Percentiles rank a stretch among this genome's conserved stretches.
These are phyloP conservation scores for Enteromius anoplus DNA, from an alignment of 2,797 vertebrate genomes.

Conservation along the genomic window DNA sequence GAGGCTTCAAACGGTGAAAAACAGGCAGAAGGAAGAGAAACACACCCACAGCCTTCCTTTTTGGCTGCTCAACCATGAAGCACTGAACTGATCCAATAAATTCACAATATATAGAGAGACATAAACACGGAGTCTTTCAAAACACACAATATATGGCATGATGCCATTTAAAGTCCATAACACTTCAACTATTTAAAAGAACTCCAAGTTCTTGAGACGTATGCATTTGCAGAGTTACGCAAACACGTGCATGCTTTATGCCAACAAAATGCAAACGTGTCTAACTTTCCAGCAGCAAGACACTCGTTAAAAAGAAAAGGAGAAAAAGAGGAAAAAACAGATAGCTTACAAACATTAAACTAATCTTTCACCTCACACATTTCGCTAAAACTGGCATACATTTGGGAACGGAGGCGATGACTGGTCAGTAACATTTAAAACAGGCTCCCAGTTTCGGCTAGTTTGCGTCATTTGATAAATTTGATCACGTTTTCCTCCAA, in stretches of 20 bases:
- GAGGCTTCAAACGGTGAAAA: not conserved
- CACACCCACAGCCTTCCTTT: not conserved
- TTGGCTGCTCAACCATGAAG: not conserved
- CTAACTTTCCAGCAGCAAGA: constrained; percentile 59
- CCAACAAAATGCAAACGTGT: constrained; percentile 23
- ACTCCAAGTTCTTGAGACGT: not conserved
- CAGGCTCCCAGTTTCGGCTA: not conserved
- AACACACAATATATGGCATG: not conserved
- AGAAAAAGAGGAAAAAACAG: not conserved
- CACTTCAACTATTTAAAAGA: constrained; percentile 18
- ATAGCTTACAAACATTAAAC: not conserved
- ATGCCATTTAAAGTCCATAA: not conserved
- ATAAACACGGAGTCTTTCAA: not conserved
- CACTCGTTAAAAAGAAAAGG: not conserved
- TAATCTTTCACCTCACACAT: not conserved
- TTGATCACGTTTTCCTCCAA: not conserved
- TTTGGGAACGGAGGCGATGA: not conserved
- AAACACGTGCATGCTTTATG: constrained; percentile 38
- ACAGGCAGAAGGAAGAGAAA: not conserved
- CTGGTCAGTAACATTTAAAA: not conserved
- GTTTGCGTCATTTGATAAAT: not conserved
- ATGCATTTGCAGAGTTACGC: constrained; percentile 10
- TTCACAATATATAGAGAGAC: not conserved
- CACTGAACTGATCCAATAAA: not conserved
- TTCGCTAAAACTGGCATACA: not conserved